Evolutionary conservation across 2,113 vertebrate genomes (phyloP).

Genomic region (Chascanopsetta lugubris): DNA sequence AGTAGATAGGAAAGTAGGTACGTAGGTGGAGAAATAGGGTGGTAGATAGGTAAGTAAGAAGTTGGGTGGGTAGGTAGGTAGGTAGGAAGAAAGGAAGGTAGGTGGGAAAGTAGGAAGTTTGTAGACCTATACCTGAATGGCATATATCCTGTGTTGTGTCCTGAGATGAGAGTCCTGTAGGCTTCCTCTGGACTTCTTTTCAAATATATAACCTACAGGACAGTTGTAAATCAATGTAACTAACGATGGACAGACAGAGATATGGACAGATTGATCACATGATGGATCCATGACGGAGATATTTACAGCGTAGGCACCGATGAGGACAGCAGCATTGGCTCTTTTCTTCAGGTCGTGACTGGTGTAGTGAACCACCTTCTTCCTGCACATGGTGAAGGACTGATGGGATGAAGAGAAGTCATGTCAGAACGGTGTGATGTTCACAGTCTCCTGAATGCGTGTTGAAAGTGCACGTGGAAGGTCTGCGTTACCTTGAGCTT

Average conservation of each 20-base stretch:
- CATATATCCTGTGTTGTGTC: conserved; percentile 87
- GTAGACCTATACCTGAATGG: conserved; percentile 92
- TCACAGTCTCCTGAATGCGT: not conserved
- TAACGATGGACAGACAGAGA: not conserved
- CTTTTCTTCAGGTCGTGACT: conserved; percentile 89
- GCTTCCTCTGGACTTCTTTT: conserved; percentile 93
- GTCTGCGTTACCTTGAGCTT: conserved; percentile 88
- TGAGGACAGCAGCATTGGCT: conserved; percentile 91
- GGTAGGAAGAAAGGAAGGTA: too few relatives aligned
- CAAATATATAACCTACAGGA: conserved; percentile 87
- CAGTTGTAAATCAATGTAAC: accelerated
- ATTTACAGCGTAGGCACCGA: conserved; percentile 92
- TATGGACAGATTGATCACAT: not conserved
- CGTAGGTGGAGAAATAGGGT: too few relatives aligned
- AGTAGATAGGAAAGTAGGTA: too few relatives aligned
- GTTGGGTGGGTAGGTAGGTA: too few relatives aligned
- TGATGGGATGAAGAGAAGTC: conserved; percentile 46
- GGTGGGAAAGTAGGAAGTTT: too few relatives aligned
- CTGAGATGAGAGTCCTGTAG: conserved; percentile 86
- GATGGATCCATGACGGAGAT: not conserved
- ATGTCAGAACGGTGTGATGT: too few relatives aligned
- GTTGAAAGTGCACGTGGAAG: not conserved
- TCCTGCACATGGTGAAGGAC: conserved; percentile 91
- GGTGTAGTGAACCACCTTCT: conserved; percentile 92
- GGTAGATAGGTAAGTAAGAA: too few relatives aligned